Percentiles rank a stretch among this genome's conserved stretches.
These are phyloP conservation scores for Potamilus streckersoni DNA, from an alignment of 1,140 invertebrate species.

Conservation along the genomic window DNA sequence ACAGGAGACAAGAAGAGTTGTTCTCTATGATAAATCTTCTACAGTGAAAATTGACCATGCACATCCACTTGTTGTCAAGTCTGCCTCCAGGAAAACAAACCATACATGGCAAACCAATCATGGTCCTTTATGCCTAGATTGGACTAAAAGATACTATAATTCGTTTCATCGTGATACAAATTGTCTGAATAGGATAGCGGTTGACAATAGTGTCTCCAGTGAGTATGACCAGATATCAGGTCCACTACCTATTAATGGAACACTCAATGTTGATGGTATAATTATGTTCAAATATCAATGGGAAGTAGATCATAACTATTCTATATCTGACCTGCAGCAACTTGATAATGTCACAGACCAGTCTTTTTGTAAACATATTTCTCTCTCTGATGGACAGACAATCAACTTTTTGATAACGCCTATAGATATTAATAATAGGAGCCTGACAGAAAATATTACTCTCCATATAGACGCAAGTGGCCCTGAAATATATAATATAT, in stretches of 20 bases:
- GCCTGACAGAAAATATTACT: constrained; percentile 19
- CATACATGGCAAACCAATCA: constrained; percentile 19
- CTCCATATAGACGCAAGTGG: constrained; percentile 34
- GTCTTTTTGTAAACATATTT: constrained; percentile 11
- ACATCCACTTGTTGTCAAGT: neutral
- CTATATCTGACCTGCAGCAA: neutral
- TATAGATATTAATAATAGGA: constrained; percentile 34
- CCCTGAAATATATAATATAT: constrained; percentile 30
- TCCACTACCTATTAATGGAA: constrained; percentile 33
- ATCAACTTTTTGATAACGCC: constrained; percentile 26
- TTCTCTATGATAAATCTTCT: constrained; percentile 7
- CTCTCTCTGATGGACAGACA: constrained; percentile 36
- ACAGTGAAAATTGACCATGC: neutral
- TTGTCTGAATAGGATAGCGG: constrained; percentile 21
- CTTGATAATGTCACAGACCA: constrained; percentile 14
- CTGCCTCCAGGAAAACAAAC: constrained; percentile 12
- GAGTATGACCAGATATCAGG: constrained; percentile 44
- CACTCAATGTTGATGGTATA: constrained; percentile 41
- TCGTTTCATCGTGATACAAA: constrained; percentile 16
- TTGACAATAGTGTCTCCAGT: constrained; percentile 21
- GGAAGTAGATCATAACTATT: neutral
- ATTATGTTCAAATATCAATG: constrained; percentile 12
- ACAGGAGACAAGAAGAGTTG: constrained; percentile 1
- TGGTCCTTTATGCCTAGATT: constrained; percentile 12
- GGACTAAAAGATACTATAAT: constrained; percentile 16